Conservation (phyloP, 2,113 vertebrate species). For the Eurypyga helias region DNA sequence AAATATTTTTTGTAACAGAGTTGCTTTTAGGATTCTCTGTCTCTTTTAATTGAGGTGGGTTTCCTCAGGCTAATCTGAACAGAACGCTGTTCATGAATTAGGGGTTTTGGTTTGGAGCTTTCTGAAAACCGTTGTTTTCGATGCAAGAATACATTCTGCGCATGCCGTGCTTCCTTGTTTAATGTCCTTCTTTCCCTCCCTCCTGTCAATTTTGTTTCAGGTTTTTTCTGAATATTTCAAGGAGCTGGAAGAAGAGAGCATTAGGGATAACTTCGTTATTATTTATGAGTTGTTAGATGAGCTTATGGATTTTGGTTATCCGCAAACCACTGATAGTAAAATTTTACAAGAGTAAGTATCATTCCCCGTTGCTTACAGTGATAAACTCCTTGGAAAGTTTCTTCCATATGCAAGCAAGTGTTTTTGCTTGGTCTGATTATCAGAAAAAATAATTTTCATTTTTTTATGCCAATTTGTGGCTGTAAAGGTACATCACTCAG, state of each 20-base stretch:
- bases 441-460: neutral
- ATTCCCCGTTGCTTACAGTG: neutral
- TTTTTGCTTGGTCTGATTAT: neutral
- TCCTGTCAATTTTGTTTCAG: constrained; percentile 60
- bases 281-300: constrained; percentile 98
- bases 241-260: constrained; percentile 98
- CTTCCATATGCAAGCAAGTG: neutral
- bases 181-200: neutral
- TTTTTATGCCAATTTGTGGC: neutral
- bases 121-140: neutral
- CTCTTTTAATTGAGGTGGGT: neutral
- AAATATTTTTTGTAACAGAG: neutral
- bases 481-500: constrained; percentile 94
- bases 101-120: neutral
- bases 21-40: neutral
- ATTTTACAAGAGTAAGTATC: constrained; percentile 96
- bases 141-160: neutral
- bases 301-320: constrained; percentile 98
- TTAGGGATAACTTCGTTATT: constrained; percentile 98
- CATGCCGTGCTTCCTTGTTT: neutral
- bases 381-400: neutral
- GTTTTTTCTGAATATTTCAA: constrained; percentile 99
- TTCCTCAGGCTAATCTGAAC: neutral
- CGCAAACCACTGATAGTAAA: constrained; percentile 98
- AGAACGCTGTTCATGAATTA: neutral